Evolutionary conservation across 1,140 invertebrate species (phyloP).

Genomic region (Helicoverpa armigera): DNA sequence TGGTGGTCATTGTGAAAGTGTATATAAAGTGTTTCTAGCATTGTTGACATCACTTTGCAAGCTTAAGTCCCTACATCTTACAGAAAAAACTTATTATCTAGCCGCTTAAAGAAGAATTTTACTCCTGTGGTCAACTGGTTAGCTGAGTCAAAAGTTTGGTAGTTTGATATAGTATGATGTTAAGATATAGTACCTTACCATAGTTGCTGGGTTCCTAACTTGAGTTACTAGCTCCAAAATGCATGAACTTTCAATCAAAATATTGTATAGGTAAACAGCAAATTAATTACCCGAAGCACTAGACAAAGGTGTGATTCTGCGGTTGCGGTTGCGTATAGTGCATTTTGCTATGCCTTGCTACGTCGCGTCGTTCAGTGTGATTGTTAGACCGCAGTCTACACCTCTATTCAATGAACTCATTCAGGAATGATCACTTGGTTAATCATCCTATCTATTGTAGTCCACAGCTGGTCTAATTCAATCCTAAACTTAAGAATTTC

Average conservation of each 20-base stretch:
- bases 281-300: not conserved
- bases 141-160: no score
- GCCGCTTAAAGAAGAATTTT: no score
- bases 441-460: no score
- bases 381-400: not conserved
- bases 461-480: no score
- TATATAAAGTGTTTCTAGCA: not conserved
- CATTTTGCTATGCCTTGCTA: not conserved
- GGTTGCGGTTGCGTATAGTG: not conserved
- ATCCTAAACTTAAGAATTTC: no score
- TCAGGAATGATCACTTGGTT: not conserved
- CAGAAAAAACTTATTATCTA: no score
- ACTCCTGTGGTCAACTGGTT: no score
- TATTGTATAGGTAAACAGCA: not conserved
- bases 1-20: not conserved
- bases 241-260: not conserved
- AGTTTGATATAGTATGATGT: no score
- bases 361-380: not conserved
- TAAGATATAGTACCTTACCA: no score
- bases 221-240: not conserved
- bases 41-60: no score
- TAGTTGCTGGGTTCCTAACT: no score
- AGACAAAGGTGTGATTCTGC: slow-evolving; percentile 12
- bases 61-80: no score
- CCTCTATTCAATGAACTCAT: not conserved